Base-by-base conservation (phyloP, 1,140 invertebrate species). In the Solen grandis region DNA sequence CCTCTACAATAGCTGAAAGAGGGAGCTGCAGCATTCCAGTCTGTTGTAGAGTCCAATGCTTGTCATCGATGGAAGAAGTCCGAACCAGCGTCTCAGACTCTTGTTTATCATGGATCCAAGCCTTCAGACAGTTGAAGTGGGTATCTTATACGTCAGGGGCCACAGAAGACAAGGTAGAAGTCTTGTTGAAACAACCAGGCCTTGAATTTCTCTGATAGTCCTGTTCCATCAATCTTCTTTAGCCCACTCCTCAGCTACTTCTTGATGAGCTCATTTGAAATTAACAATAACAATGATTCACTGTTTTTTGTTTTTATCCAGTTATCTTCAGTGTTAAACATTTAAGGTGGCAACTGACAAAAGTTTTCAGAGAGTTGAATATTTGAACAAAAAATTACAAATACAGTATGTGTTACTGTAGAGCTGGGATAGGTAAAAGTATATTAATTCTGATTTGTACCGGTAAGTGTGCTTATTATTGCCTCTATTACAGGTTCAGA, bases 181-280 rank as follows among this genome's bases (percentile, higher is more conserved):
- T n/a, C n/a, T n/a, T n/a, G n/a, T 36, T 76, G 80, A 68, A 72
- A 84, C 1, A 81, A 69, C 74, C 73, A 84, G 4, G 79, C 73
- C 25, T 78, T 77, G 25, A 63, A 82, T 29, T 78, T 73, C 25
- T 68, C 83, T 36, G 60, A 60, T 19, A 77, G 31, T 10, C 33
- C 52, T 13, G 27, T 59, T 38, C 55, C 65, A 27, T 81, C 59
- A 14, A 68, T 55, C 29, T 69, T 19, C 52, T 82, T 50, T 55
- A 46, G n/a, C 60, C 66, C 83, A 33, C 59, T 60, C 10, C n/a
- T 52, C n/a, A 3, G 14, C 41, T 22, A 31, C 46, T n/a, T 46
- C 22, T 65, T 70, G 33, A 4, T 27, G 46, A 10, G 19, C 27
- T 35, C 29, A 35, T n/a, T n/a, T n/a, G n/a, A n/a, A n/a, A n/a